These are phyloP conservation scores for Drosophila kohkoa DNA, from an alignment of 1,140 invertebrate species.

Conservation along the genomic window DNA sequence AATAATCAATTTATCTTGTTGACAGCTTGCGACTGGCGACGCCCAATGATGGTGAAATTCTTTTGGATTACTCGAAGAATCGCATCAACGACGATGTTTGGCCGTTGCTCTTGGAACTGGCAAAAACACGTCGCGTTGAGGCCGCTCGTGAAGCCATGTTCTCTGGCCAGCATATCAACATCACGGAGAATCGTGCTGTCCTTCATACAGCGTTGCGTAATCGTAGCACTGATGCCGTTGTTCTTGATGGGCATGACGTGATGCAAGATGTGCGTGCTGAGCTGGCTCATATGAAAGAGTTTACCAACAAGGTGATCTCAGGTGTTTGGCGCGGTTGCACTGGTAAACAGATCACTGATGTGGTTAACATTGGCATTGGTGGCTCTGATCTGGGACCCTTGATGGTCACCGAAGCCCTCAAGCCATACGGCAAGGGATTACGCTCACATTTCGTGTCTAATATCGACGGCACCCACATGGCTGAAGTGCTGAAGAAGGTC, in stretches of 20 bases:
- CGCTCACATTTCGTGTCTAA: slow-evolving; percentile 99
- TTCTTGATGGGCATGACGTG: slow-evolving; percentile 96
- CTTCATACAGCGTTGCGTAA: slow-evolving; percentile 98
- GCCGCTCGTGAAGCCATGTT: slow-evolving; percentile 97
- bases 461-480: slow-evolving; percentile 99
- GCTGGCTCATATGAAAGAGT: slow-evolving; percentile 97
- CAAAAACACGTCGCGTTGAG: slow-evolving; percentile 93
- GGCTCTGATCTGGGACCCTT: slow-evolving; percentile 99
- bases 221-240: slow-evolving; percentile 90
- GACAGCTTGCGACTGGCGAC: slow-evolving; percentile 90
- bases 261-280: slow-evolving; percentile 97
- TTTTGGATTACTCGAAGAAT: slow-evolving; percentile 98
- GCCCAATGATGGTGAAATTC: slow-evolving; percentile 93
- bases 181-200: slow-evolving; percentile 98
- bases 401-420: slow-evolving; percentile 99
- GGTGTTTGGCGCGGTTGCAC: slow-evolving; percentile 92
- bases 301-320: slow-evolving; percentile 90
- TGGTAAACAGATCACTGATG: slow-evolving; percentile 97
- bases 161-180: slow-evolving; percentile 97
- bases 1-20: slow-evolving; percentile 39
- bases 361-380: slow-evolving; percentile 99
- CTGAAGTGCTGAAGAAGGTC: slow-evolving; percentile 96
- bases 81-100: slow-evolving; percentile 93
- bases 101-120: slow-evolving; percentile 92
- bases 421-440: slow-evolving; percentile 95